These are phyloP conservation scores for Heliconius hewitsoni DNA, from an alignment of 1,140 invertebrate species.

Conservation along the genomic window DNA sequence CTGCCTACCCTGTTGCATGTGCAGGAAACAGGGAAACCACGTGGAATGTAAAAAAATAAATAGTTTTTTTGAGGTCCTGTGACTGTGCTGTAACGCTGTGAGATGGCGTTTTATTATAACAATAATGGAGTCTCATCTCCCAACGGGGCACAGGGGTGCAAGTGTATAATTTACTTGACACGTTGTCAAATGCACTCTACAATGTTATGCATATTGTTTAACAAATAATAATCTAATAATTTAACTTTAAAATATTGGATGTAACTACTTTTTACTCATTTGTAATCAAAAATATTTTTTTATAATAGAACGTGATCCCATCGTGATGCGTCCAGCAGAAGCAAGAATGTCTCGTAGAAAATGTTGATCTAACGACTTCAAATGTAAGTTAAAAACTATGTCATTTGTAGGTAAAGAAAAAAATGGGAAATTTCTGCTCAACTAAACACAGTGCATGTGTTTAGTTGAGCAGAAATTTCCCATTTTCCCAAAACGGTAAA, in stretches of 20 bases:
- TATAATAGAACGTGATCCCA: not conserved
- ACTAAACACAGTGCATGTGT: no score
- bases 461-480: no score
- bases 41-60: no score
- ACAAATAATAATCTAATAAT: constrained; percentile 25
- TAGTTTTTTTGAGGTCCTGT: not conserved
- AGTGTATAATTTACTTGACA: constrained; percentile 75
- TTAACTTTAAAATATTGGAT: not conserved
- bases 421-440: no score
- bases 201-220: constrained; percentile 9
- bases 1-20: no score
- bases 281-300: not conserved
- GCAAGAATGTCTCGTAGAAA: no score
- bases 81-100: constrained; percentile 55
- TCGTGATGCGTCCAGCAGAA: no score
- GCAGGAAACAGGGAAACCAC: no score
- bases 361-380: no score
- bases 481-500: no score
- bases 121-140: constrained; percentile 69
- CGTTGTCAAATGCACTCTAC: constrained; percentile 63
- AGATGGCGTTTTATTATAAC: constrained; percentile 80
- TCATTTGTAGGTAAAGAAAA: no score
- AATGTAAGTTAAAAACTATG: no score
- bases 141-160: constrained; percentile 54
- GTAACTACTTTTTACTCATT: not conserved